These are phyloP conservation scores for Nymphalis c-album DNA, from an alignment of 2,888 invertebrate species.

Conservation along the genomic window DNA sequence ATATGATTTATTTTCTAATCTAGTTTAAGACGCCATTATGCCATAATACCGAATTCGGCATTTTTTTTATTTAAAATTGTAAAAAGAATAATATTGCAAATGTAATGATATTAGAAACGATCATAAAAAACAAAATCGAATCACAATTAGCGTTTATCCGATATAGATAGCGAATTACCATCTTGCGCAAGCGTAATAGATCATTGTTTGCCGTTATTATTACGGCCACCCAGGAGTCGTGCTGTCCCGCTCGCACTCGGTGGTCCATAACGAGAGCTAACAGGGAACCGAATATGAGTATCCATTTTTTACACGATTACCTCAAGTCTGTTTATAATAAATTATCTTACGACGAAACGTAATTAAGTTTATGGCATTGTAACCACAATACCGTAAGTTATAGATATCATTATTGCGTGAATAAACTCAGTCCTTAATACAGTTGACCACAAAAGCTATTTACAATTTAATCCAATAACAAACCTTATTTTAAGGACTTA, in stretches of 20 bases:
- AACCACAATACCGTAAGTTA: constrained; percentile 11
- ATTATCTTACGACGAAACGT: constrained; percentile 41
- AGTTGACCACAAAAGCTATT: constrained; percentile 7
- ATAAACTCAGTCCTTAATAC: background rate
- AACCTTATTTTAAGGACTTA: constrained; percentile 2
- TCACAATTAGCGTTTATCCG: constrained; percentile 36
- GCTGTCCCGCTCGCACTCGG: constrained; percentile 48
- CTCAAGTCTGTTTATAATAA: constrained; percentile 52
- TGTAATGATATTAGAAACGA: background rate
- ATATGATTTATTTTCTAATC: too few species aligned
- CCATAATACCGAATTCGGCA: too few species aligned
- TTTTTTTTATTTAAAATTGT: background rate
- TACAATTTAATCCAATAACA: constrained; percentile 1
- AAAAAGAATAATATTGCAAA: background rate
- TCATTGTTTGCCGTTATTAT: constrained; percentile 59
- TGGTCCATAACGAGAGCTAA: constrained; percentile 50
- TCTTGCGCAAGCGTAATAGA: constrained; percentile 57
- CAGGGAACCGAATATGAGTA: constrained; percentile 41
- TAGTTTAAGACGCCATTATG: too few species aligned
- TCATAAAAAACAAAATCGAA: constrained; percentile 32
- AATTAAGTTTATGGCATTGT: constrained; percentile 22
- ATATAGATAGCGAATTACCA: constrained; percentile 46
- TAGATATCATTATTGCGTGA: constrained; percentile 18
- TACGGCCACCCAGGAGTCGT: constrained; percentile 61
- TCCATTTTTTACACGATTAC: constrained; percentile 55